phyloP scores from a whole-genome alignment of 30 jellyfish, hydroid and myxozoan genomes.

The Mastigias papua region DNA sequence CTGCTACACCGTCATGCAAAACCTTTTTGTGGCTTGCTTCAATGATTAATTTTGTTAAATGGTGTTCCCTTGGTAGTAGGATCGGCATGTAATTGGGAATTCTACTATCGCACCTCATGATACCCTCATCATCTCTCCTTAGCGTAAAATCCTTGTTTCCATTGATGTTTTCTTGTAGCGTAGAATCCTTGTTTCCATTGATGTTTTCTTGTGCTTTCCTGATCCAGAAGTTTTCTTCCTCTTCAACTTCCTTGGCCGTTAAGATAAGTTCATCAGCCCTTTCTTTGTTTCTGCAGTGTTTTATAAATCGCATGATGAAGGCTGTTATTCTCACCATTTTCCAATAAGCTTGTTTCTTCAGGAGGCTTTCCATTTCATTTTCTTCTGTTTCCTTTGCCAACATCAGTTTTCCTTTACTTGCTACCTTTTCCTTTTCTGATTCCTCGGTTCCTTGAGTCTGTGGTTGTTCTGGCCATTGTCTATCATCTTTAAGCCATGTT shows the following conservation, averaged over 20 bases:
- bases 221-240: conserved; percentile 47
- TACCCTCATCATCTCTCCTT: conserved; percentile 40
- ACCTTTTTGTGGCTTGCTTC: conserved; percentile 54
- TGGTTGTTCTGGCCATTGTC: conserved; percentile 27
- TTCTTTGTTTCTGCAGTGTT: conserved; percentile 42
- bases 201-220: conserved; percentile 57
- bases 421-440: conserved; percentile 1
- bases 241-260: conserved; percentile 51
- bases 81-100: conserved; percentile 71
- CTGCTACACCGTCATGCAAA: too few relatives aligned
- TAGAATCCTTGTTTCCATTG: too few relatives aligned
- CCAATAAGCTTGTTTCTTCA: neutral
- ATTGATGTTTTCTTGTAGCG: conserved; percentile 31
- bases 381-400: conserved; percentile 13
- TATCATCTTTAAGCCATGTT: conserved; percentile 10
- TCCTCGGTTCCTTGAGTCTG: neutral
- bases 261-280: conserved; percentile 16
- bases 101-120: conserved; percentile 64
- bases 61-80: conserved; percentile 50
- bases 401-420: neutral
- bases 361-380: neutral
- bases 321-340: conserved; percentile 23
- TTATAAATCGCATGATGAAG: conserved; percentile 54
- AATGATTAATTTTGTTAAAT: conserved; percentile 44
- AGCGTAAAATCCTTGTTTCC: conserved; percentile 15